A percentile compares a stretch with the other conserved stretches of the same genome.
Conservation (phyloP, 2,113 vertebrate species). For the Myotis davidii region DNA sequence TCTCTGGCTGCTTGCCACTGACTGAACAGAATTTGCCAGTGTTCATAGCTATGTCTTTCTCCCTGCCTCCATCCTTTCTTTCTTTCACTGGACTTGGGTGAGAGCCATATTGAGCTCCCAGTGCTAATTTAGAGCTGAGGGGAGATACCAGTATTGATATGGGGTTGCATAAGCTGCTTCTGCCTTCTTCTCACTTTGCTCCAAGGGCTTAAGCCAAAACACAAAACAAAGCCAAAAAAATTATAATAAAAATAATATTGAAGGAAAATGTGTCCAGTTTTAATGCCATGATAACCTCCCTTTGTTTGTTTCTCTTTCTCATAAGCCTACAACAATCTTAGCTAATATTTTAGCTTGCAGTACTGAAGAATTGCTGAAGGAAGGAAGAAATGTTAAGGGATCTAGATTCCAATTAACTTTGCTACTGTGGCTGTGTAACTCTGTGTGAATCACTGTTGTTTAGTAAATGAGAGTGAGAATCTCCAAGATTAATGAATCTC, state of each 20-base stretch:
- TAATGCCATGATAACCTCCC: slow-evolving; percentile 18
- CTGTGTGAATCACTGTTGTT: slow-evolving; percentile 77
- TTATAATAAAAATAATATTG: background rate
- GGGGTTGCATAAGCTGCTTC: slow-evolving; percentile 24
- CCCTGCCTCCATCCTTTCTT: slow-evolving; percentile 27
- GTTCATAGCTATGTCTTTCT: slow-evolving; percentile 53
- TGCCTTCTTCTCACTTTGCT: background rate
- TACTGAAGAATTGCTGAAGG: slow-evolving; percentile 70
- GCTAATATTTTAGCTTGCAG: slow-evolving; percentile 65
- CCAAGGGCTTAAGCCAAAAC: slow-evolving; percentile 24
- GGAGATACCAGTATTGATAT: slow-evolving; percentile 55
- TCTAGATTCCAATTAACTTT: slow-evolving; percentile 78
- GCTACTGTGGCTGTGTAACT: slow-evolving; percentile 70
- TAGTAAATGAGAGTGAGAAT: slow-evolving; percentile 74
- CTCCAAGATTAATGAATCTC: slow-evolving; percentile 78
- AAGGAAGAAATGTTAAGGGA: slow-evolving; percentile 76
- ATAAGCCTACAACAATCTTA: background rate
- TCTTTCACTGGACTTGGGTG: slow-evolving; percentile 58
- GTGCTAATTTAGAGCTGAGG: slow-evolving; percentile 53
- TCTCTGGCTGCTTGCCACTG: slow-evolving; percentile 53
- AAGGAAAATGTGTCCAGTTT: slow-evolving; percentile 7
- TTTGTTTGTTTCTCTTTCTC: slow-evolving; percentile 57
- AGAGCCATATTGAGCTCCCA: slow-evolving; percentile 58
- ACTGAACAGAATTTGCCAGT: slow-evolving; percentile 64
- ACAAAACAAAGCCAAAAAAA: background rate